These are phyloP conservation scores for Palloptera scutellata DNA, from an alignment of 2,888 invertebrate species.

Conservation along the genomic window DNA sequence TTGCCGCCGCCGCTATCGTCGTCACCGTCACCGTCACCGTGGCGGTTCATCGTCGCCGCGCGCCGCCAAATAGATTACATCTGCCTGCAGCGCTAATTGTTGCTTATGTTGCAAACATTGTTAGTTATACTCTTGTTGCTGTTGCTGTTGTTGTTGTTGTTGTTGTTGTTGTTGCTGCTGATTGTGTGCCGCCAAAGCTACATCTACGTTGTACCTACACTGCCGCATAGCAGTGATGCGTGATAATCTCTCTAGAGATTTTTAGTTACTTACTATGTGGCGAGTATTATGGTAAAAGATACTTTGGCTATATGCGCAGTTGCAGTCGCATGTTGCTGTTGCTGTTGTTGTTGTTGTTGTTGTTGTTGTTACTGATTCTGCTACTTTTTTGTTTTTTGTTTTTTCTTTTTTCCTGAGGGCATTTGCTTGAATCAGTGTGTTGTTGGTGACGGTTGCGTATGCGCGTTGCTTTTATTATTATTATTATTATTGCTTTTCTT, in stretches of 20 bases:
- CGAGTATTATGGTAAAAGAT: too few species aligned
- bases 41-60: too few species aligned
- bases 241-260: slow-evolving; percentile 1
- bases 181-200: not conserved
- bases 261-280: too few species aligned
- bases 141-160: too few species aligned
- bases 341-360: too few species aligned
- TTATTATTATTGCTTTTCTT: not conserved
- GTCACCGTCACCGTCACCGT: too few species aligned
- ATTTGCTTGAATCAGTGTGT: slow-evolving; percentile 18
- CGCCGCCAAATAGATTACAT: not conserved
- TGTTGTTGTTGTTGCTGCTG: too few species aligned
- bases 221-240: not conserved
- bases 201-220: not conserved
- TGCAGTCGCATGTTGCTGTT: too few species aligned
- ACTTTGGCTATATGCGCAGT: too few species aligned
- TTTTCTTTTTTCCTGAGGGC: slow-evolving; percentile 7
- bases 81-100: slow-evolving; percentile 4
- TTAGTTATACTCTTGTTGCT: too few species aligned
- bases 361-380: too few species aligned
- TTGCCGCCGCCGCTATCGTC: not conserved
- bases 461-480: slow-evolving; percentile 1
- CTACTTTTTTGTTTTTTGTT: not conserved
- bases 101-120: not conserved
- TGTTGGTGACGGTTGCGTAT: too few species aligned